These are phyloP conservation scores for Phacellophora camtschatica DNA, from an alignment of 30 jellyfish, hydroid and myxozoan genomes.

Conservation along the genomic window DNA sequence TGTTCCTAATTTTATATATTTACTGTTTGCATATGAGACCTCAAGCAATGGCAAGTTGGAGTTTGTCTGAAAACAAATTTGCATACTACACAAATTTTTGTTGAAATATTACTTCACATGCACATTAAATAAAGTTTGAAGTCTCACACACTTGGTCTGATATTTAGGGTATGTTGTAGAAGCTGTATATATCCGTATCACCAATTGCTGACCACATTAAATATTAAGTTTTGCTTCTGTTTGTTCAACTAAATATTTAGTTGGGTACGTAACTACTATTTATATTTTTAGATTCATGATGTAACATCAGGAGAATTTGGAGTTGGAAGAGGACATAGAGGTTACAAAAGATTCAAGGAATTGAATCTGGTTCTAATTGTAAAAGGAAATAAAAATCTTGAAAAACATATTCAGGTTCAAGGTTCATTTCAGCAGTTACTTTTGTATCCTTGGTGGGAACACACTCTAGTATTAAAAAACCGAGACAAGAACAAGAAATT, in stretches of 20 bases:
- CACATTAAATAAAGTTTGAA: too few relatives aligned
- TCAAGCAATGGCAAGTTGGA: too few relatives aligned
- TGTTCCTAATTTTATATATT: too few relatives aligned
- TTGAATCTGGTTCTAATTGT: neutral
- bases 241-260: neutral
- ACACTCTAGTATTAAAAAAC: neutral
- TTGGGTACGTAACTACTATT: neutral
- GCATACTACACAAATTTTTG: too few relatives aligned
- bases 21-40: too few relatives aligned
- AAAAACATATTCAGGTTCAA: neutral
- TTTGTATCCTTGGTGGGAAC: conserved; percentile 33
- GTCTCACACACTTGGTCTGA: too few relatives aligned
- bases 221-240: too few relatives aligned
- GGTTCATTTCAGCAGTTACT: conserved; percentile 1
- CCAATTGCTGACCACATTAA: too few relatives aligned
- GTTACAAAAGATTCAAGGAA: conserved; percentile 6
- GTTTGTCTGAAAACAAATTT: too few relatives aligned
- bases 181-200: too few relatives aligned
- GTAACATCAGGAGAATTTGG: conserved; percentile 23
- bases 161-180: too few relatives aligned
- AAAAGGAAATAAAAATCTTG: neutral
- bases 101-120: too few relatives aligned
- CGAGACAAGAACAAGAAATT: neutral
- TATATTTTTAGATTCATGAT: neutral
- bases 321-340: neutral